Conservation (phyloP, 2,888 invertebrate species). For the Cremastobaeus sp. region DNA sequence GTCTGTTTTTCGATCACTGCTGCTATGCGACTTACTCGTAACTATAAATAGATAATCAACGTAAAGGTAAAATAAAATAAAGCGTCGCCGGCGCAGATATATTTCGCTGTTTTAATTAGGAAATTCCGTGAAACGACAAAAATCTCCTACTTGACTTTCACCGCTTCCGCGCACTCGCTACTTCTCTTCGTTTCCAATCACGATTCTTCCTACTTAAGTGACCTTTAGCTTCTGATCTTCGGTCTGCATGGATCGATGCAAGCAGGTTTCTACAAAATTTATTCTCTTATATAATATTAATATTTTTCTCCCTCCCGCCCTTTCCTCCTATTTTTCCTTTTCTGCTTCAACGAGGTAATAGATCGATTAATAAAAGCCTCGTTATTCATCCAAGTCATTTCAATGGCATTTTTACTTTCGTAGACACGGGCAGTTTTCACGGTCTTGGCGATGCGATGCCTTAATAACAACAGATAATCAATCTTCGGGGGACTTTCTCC, state of each 20-base stretch:
- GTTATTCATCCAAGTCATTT: not conserved
- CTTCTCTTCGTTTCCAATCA: slow-evolving; percentile 25
- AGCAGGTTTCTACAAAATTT: not conserved
- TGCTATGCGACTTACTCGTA: not conserved
- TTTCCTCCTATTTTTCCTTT: too few species aligned
- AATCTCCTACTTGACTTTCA: slow-evolving; percentile 35
- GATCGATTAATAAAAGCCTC: not conserved
- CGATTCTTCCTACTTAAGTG: slow-evolving; percentile 33
- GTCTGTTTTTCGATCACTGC: slow-evolving; percentile 10
- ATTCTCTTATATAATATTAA: not conserved
- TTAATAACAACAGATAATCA: slow-evolving; percentile 16
- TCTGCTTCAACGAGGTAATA: not conserved
- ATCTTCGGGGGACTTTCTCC: slow-evolving; percentile 19
- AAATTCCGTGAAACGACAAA: not conserved
- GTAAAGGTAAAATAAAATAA: not conserved
- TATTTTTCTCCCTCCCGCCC: too few species aligned
- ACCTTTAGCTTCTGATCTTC: slow-evolving; percentile 25
- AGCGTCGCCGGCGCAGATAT: not conserved
- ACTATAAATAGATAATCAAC: not conserved
- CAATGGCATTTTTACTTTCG: slow-evolving; percentile 6
- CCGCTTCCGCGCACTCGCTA: slow-evolving; percentile 20
- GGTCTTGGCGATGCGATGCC: not conserved
- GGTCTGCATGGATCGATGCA: not conserved
- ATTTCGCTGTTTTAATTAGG: slow-evolving; percentile 7
- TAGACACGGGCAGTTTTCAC: slow-evolving; percentile 5